A percentile compares a stretch with the other conserved stretches of the same genome.
Evolutionary conservation across 1,140 invertebrate species (phyloP).

Genomic region (Phenacoccus solenopsis): DNA sequence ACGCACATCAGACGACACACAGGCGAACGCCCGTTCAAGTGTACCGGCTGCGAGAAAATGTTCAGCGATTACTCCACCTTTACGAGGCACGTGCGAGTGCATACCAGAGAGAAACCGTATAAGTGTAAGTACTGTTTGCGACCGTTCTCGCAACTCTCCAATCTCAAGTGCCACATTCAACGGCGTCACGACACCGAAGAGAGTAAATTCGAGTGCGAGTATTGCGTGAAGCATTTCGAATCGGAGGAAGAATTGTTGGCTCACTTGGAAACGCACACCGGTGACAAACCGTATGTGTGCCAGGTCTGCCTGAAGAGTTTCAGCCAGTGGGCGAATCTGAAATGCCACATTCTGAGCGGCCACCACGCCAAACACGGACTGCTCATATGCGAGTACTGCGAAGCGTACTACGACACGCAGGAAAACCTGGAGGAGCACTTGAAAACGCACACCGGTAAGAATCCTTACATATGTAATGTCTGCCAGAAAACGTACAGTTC

Average conservation of each 20-base stretch:
- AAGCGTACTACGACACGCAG: conserved; percentile 5
- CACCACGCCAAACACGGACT: conserved; percentile 5
- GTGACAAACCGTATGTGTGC: conserved; percentile 24
- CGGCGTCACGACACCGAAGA: neutral
- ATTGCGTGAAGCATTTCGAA: conserved; percentile 5
- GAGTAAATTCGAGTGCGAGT: neutral
- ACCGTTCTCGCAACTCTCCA: conserved; percentile 40
- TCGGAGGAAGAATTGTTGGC: neutral
- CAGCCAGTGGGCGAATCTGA: conserved; percentile 10
- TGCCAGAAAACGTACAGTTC: conserved; percentile 28
- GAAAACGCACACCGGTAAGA: conserved; percentile 16
- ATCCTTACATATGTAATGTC: conserved; percentile 28
- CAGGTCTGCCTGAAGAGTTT: conserved; percentile 21
- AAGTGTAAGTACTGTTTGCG: conserved; percentile 62
- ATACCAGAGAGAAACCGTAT: conserved; percentile 59
- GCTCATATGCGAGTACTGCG: conserved; percentile 20
- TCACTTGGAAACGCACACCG: conserved; percentile 24
- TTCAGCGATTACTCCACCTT: conserved; percentile 71
- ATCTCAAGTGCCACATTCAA: conserved; percentile 30
- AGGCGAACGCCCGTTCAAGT: conserved; percentile 12
- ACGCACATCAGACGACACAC: conserved; percentile 16
- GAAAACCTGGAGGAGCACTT: conserved; percentile 13
- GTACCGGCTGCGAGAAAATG: conserved; percentile 5
- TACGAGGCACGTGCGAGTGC: conserved; percentile 46
- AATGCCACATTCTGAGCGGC: conserved; percentile 17